These are phyloP conservation scores for Actinia equina DNA, from an alignment of 64 coral and sea anemone genomes.

Conservation along the genomic window DNA sequence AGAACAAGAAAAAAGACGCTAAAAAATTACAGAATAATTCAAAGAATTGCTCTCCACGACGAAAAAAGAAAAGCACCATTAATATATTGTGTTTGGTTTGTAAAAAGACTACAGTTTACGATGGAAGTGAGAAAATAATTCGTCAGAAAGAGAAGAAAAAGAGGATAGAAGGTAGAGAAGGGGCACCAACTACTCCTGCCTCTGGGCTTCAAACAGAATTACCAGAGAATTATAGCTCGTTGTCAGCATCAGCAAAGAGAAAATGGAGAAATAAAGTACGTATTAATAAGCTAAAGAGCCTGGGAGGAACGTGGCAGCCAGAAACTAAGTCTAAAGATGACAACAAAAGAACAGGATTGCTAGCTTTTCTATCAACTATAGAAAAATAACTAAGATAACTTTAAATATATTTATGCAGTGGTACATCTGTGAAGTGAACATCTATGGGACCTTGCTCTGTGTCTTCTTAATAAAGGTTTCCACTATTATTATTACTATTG, in stretches of 20 bases:
- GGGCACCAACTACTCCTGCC: neutral
- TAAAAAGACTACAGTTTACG: neutral
- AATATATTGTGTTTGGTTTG: neutral
- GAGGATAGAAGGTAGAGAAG: neutral
- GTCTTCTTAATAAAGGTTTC: too few species aligned
- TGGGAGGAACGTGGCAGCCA: neutral
- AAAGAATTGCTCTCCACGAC: neutral
- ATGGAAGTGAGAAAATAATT: neutral
- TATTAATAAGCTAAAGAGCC: neutral
- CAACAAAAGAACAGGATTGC: neutral
- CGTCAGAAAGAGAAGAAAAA: neutral
- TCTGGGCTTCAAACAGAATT: neutral
- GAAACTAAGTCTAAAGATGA: neutral
- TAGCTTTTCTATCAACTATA: constrained; percentile 1
- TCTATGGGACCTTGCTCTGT: too few species aligned
- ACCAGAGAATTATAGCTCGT: constrained; percentile 13
- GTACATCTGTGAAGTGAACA: too few species aligned
- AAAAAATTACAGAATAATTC: neutral
- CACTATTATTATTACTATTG: too few species aligned
- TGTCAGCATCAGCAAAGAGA: constrained; percentile 10
- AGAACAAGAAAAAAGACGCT: neutral
- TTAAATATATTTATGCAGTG: too few species aligned
- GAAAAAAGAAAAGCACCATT: neutral
- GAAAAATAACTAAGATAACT: neutral
- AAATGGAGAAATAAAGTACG: constrained; percentile 19